Conservation (phyloP, 2,113 vertebrate species). For the Cyphomyrus discorhynchus region DNA sequence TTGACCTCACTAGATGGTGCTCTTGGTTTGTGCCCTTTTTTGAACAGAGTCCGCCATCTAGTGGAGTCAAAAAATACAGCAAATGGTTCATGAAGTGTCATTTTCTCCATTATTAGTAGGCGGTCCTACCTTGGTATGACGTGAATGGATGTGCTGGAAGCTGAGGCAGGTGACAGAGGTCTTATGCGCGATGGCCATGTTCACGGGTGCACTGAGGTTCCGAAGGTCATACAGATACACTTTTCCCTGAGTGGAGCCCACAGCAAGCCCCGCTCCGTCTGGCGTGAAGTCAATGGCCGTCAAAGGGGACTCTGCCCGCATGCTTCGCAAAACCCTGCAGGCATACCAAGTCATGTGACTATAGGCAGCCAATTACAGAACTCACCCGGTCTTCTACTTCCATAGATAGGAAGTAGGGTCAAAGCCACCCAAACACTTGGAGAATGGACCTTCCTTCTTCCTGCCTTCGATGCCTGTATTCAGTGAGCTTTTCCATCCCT, state of each 20-base stretch:
- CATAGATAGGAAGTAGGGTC: background rate
- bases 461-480: background rate
- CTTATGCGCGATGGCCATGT: constrained; percentile 78
- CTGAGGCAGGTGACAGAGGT: constrained; percentile 87
- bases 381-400: background rate
- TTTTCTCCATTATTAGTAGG: background rate
- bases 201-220: constrained; percentile 76
- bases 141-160: constrained; percentile 68
- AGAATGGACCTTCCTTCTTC: background rate
- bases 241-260: constrained; percentile 86
- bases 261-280: constrained; percentile 80
- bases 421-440: background rate
- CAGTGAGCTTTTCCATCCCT: background rate
- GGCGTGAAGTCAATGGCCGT: constrained; percentile 86
- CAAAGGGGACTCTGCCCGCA: constrained; percentile 79
- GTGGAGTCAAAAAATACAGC: background rate
- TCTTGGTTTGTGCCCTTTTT: background rate
- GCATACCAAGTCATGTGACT: background rate
- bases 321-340: constrained; percentile 65
- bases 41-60: background rate
- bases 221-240: constrained; percentile 90
- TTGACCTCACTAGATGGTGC: background rate
- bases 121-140: constrained; percentile 65
- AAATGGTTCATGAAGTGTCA: background rate
- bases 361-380: constrained; percentile 9